phyloP scores from a whole-genome alignment of 2,113 vertebrate species.

The Rhinopomastus cyanomelas region DNA sequence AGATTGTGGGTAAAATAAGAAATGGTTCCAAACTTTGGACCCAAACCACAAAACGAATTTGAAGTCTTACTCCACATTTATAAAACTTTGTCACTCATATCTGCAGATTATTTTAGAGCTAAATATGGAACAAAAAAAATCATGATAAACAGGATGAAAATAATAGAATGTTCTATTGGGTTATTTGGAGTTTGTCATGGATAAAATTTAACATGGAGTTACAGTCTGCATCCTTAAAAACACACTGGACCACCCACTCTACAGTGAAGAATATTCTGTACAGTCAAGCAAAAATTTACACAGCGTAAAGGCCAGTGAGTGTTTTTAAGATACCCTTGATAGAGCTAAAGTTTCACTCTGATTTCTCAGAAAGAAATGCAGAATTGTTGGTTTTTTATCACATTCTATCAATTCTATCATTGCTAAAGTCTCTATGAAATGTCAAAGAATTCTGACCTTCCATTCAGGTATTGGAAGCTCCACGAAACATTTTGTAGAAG shows the following conservation, averaged over 20 bases:
- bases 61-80: not conserved
- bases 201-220: not conserved
- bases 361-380: not conserved
- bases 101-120: not conserved
- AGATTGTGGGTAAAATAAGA: conserved; percentile 14
- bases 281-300: not conserved
- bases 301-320: not conserved
- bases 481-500: not conserved
- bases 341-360: not conserved
- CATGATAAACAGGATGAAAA: not conserved
- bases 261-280: not conserved
- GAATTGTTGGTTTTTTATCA: not conserved
- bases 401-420: not conserved
- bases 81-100: not conserved
- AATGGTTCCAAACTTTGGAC: conserved; percentile 24
- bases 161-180: not conserved
- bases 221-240: not conserved
- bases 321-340: not conserved
- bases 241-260: not conserved
- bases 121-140: not conserved
- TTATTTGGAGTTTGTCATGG: not conserved
- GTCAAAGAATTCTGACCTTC: not conserved
- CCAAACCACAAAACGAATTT: conserved; percentile 1
- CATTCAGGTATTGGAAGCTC: not conserved
- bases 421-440: not conserved